phyloP scores from a whole-genome alignment of 1,140 invertebrate genomes.

The Panagrolaimus sp. region DNA sequence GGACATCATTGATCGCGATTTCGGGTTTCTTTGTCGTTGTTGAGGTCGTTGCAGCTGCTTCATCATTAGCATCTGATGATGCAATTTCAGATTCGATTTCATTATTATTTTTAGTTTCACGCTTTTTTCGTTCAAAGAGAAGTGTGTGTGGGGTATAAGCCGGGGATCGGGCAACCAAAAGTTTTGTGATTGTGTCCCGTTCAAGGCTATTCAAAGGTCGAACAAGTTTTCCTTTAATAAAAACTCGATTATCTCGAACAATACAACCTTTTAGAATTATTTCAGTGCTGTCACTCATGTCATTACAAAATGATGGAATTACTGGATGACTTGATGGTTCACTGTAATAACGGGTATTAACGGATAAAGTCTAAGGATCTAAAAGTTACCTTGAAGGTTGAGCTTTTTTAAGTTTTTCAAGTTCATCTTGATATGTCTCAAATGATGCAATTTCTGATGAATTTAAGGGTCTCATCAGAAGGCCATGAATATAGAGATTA shows the following conservation, averaged over 20 bases:
- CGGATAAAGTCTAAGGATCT: neutral
- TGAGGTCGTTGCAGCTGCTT: neutral
- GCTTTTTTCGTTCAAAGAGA: slow-evolving; percentile 19
- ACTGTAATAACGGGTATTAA: neutral
- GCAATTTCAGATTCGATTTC: neutral
- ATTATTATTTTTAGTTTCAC: neutral
- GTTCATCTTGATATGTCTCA: slow-evolving; percentile 24
- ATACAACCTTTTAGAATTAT: slow-evolving; percentile 21
- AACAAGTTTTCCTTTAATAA: slow-evolving; percentile 21
- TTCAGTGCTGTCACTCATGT: slow-evolving; percentile 13
- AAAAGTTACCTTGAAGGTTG: slow-evolving; percentile 5
- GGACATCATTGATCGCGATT: neutral
- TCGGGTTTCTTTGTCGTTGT: neutral
- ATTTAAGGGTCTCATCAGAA: slow-evolving; percentile 11
- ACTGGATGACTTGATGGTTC: neutral
- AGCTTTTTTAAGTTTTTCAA: slow-evolving; percentile 1
- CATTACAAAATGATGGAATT: slow-evolving; percentile 21
- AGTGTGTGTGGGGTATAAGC: slow-evolving; percentile 9
- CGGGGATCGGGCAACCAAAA: slow-evolving; percentile 4
- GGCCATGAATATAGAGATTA: slow-evolving; percentile 19
- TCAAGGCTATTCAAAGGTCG: slow-evolving; percentile 22
- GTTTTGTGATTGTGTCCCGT: slow-evolving; percentile 15
- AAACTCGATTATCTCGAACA: slow-evolving; percentile 21
- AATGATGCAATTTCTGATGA: slow-evolving; percentile 13
- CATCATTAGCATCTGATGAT: neutral